Evolutionary conservation across 2,888 invertebrate genomes (phyloP).

Genomic region (Pseudococcus jackbeardsleyi): DNA sequence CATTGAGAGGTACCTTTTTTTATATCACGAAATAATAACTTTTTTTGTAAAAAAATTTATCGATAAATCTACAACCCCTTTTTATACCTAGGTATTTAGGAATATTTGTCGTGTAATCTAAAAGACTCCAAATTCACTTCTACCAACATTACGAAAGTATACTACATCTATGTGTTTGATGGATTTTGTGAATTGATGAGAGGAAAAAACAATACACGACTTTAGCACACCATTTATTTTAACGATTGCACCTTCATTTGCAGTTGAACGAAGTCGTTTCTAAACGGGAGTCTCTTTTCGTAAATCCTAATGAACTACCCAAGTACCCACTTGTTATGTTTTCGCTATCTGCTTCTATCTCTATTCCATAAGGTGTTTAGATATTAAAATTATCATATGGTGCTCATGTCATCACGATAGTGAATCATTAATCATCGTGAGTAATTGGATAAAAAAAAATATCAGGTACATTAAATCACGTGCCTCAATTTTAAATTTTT

Average conservation of each 20-base stretch:
- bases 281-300: background rate
- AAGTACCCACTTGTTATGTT: background rate
- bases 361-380: background rate
- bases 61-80: too few species aligned
- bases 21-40: too few species aligned
- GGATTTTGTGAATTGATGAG: too few species aligned
- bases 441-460: background rate
- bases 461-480: too few species aligned
- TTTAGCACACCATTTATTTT: background rate
- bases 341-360: background rate
- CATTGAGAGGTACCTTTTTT: too few species aligned
- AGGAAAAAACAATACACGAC: background rate
- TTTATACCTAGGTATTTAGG: too few species aligned
- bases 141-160: too few species aligned
- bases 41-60: too few species aligned
- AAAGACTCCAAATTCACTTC: too few species aligned
- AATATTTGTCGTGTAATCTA: too few species aligned
- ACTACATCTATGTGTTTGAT: too few species aligned
- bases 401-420: background rate
- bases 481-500: too few species aligned
- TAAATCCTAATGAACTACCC: background rate
- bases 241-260: background rate
- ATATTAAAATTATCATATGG: background rate
- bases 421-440: background rate
- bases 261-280: constrained; percentile 9